phyloP scores from a whole-genome alignment of 2,888 invertebrate species.

The Limnephilus marmoratus region DNA sequence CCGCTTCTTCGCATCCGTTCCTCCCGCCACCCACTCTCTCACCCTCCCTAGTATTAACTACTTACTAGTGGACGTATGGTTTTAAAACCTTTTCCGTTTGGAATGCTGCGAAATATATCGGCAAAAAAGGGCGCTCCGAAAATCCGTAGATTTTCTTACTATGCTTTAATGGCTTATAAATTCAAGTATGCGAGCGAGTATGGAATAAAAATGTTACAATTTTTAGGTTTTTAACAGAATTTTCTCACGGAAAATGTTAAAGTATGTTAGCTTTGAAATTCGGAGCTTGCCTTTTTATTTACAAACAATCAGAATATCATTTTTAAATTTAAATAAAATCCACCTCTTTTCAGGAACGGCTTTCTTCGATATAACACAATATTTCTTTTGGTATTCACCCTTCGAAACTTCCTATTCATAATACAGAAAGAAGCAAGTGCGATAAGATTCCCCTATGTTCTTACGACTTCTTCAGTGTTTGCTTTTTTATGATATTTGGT shows the following conservation, averaged over 20 bases:
- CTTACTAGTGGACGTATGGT: not conserved
- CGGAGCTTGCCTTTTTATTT: not conserved
- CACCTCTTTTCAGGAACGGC: not conserved
- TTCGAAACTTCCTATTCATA: not conserved
- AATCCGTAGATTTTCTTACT: constrained; percentile 20
- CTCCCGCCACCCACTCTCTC: not conserved
- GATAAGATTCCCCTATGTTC: not conserved
- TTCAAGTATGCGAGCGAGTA: not conserved
- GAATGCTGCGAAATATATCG: not conserved
- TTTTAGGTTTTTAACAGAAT: not conserved
- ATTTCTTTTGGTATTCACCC: not conserved
- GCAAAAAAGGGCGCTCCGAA: not conserved
- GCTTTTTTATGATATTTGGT: not conserved
- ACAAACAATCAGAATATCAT: not conserved
- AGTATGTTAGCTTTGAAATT: not conserved
- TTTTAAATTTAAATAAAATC: not conserved
- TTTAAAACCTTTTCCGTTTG: constrained; percentile 29
- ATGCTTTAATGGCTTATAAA: constrained; percentile 5
- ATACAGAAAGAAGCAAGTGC: not conserved
- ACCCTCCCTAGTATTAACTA: not conserved
- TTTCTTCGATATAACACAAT: too few species aligned
- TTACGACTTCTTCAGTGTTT: not conserved
- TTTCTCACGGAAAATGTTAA: not conserved
- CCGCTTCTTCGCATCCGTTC: constrained; percentile 13
- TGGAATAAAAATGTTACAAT: not conserved